Conservation (phyloP, 2,113 vertebrate species). For the Chaetura pelagica region DNA sequence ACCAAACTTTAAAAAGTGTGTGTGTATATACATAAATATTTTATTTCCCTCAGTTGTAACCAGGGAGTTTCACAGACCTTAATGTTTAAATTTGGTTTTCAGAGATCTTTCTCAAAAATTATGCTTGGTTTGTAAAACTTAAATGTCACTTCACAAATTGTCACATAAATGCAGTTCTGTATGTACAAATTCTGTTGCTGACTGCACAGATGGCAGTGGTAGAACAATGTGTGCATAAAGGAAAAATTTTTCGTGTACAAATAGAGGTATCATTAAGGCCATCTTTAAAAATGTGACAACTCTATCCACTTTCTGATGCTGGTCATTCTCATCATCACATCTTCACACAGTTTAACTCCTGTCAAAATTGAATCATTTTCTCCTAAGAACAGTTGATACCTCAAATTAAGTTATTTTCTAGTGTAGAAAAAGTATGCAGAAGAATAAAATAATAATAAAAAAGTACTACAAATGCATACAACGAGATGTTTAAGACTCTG, state of each 20-base stretch:
- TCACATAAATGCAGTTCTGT: background rate
- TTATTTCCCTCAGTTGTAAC: background rate
- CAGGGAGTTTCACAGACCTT: background rate
- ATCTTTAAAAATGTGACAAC: background rate
- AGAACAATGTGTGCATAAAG: background rate
- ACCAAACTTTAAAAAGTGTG: background rate
- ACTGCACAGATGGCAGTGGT: background rate
- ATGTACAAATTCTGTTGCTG: background rate
- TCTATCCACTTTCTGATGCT: background rate
- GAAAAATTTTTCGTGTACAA: background rate
- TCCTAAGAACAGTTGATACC: background rate
- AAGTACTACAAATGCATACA: background rate
- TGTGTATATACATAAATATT: rapidly evolving
- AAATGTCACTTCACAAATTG: background rate
- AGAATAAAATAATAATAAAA: background rate
- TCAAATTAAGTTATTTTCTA: background rate
- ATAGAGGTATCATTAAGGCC: background rate
- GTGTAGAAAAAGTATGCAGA: background rate
- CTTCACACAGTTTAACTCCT: background rate
- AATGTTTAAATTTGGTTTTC: background rate
- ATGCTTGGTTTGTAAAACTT: background rate
- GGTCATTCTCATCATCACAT: background rate
- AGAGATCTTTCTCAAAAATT: background rate
- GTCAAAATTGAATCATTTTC: background rate
- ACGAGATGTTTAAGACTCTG: background rate